Evolutionary conservation across 2,797 vertebrate genomes (phyloP).

Genomic region (Alfaro cultratus): DNA sequence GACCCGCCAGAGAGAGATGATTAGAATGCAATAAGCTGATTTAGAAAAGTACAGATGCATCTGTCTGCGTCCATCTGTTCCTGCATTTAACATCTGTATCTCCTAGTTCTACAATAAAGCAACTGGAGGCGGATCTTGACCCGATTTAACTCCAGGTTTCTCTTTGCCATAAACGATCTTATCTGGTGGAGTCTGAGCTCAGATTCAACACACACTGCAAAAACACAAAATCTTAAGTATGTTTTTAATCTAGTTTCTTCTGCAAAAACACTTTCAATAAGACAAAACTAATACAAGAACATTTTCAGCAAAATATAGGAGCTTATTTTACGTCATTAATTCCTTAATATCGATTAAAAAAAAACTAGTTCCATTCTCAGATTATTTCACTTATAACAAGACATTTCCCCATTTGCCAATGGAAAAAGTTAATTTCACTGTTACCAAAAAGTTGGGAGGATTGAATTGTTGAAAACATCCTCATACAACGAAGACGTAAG

Average conservation of each 20-base stretch:
- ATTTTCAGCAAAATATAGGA: no score
- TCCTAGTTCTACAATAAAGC: not conserved
- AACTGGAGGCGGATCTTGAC: not conserved
- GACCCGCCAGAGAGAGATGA: slow-evolving; percentile 54
- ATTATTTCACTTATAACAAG: no score
- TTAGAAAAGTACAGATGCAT: slow-evolving; percentile 31
- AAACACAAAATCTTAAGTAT: no score
- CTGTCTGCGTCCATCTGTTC: not conserved
- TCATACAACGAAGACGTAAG: not conserved
- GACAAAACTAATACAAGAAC: no score
- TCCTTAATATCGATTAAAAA: no score
- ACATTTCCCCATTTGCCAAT: no score
- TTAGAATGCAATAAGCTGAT: slow-evolving; percentile 64
- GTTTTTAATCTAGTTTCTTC: no score
- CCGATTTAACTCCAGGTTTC: not conserved
- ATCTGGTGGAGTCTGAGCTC: not conserved
- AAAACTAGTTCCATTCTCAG: no score
- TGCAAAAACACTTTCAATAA: no score
- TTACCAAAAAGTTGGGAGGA: not conserved
- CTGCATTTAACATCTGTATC: not conserved
- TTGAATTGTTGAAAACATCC: not conserved
- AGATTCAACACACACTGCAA: not conserved
- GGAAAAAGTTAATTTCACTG: not conserved
- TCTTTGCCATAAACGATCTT: not conserved
- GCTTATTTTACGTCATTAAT: no score